Conservation (phyloP, 2,888 invertebrate species). For the Xanthorhoe designata region DNA sequence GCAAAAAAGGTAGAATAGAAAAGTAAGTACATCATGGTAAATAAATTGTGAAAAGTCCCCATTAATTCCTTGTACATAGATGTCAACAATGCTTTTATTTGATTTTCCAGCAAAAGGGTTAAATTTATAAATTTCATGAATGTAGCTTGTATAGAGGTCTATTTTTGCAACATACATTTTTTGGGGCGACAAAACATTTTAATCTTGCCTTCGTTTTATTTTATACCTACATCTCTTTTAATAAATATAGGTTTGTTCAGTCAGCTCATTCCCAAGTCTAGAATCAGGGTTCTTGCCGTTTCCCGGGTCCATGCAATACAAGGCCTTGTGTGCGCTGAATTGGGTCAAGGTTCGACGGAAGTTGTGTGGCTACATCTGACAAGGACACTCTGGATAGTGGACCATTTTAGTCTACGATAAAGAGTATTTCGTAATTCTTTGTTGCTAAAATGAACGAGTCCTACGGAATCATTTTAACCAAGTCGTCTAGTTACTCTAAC, state of each 20-base stretch:
- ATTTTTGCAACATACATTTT: no score
- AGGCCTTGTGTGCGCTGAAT: constrained; percentile 19
- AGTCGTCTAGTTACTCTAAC: no score
- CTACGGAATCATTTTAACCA: no score
- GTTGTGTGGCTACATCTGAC: constrained; percentile 5
- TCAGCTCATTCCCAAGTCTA: neutral
- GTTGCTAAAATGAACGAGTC: neutral
- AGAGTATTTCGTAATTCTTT: neutral
- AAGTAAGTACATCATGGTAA: no score
- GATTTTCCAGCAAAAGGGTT: no score
- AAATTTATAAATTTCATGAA: no score
- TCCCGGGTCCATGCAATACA: constrained; percentile 8
- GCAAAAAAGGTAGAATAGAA: no score
- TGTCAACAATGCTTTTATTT: no score
- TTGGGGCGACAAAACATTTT: neutral
- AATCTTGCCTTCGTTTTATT: neutral
- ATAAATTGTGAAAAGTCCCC: no score
- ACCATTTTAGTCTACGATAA: constrained; percentile 2
- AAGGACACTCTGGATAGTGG: constrained; percentile 6
- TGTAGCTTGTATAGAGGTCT: no score
- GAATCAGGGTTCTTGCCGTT: neutral
- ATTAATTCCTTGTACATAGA: no score
- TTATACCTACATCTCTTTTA: neutral
- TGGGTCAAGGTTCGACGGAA: constrained; percentile 31
- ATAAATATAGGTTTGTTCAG: neutral